These are phyloP conservation scores for Dicyrtoma fusca DNA, from an alignment of 2,888 invertebrate genomes.

Conservation along the genomic window DNA sequence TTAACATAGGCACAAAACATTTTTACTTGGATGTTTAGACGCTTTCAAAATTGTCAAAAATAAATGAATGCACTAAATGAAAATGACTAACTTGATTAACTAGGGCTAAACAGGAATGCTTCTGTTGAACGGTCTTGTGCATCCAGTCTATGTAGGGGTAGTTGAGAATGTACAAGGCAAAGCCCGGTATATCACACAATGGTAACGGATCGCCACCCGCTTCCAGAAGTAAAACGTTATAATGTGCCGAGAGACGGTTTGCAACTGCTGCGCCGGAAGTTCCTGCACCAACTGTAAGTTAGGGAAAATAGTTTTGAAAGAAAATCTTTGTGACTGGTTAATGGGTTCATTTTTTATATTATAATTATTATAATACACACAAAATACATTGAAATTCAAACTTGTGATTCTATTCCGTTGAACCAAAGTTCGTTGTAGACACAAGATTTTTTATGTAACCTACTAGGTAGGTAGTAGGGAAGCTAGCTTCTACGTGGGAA, in stretches of 20 bases:
- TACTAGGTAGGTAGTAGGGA: no score
- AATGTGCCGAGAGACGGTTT: conserved; percentile 7
- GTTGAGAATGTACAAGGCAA: conserved; percentile 3
- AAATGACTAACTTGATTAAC: conserved; percentile 44
- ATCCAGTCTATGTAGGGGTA: conserved; percentile 26
- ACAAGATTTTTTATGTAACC: no score
- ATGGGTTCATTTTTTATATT: not conserved
- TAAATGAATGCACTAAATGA: no score
- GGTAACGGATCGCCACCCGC: conserved; percentile 26
- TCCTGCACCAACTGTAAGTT: conserved; percentile 23
- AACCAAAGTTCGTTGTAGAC: no score
- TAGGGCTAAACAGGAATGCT: conserved; percentile 40
- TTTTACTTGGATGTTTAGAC: no score
- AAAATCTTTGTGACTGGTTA: not conserved
- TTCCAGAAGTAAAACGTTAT: conserved; percentile 26
- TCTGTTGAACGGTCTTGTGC: conserved; percentile 42
- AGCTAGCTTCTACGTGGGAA: no score
- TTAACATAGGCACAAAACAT: no score
- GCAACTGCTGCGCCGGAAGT: conserved; percentile 18
- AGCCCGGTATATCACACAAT: conserved; percentile 3
- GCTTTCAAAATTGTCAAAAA: no score
- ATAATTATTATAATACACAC: not conserved
- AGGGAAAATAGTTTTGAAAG: not conserved
- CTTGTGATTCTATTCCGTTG: no score
- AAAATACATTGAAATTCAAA: no score